Conservation (phyloP, 2,888 invertebrate species). For the Protodeltote pygarga region DNA sequence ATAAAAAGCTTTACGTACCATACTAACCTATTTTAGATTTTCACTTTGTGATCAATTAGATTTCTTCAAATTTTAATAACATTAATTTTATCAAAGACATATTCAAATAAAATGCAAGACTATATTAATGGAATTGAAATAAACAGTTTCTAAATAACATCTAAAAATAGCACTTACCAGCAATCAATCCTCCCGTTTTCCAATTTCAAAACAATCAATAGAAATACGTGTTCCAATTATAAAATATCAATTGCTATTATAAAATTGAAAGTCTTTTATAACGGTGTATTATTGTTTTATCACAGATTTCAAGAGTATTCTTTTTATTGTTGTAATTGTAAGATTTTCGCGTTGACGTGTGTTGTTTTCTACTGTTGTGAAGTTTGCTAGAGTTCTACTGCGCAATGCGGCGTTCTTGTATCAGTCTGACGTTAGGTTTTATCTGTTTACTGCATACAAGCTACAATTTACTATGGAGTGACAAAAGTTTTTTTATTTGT, state of each 20-base stretch:
- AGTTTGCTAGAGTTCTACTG: slow-evolving; percentile 56
- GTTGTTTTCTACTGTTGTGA: slow-evolving; percentile 60
- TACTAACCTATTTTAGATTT: no score
- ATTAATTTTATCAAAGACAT: no score
- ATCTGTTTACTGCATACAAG: slow-evolving; percentile 51
- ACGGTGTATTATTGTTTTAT: slow-evolving; percentile 40
- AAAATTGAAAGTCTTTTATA: slow-evolving; percentile 2
- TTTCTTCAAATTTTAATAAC: no score
- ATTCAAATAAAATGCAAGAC: neutral
- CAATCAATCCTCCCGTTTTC: slow-evolving; percentile 22
- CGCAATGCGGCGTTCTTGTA: slow-evolving; percentile 70
- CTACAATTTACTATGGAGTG: slow-evolving; percentile 1
- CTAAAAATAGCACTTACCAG: slow-evolving; percentile 31
- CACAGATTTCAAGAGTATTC: slow-evolving; percentile 47
- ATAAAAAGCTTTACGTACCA: no score
- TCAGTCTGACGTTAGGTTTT: slow-evolving; percentile 59
- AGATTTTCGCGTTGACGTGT: slow-evolving; percentile 45
- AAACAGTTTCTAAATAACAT: neutral
- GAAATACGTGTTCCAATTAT: slow-evolving; percentile 9
- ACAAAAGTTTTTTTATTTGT: slow-evolving; percentile 12
- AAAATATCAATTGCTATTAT: slow-evolving; percentile 5
- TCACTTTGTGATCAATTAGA: no score
- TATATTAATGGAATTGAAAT: neutral
- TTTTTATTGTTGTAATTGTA: slow-evolving; percentile 39
- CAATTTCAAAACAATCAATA: slow-evolving; percentile 36